Evolutionary conservation across 2,888 invertebrate species (phyloP).

Genomic region (Sarcophaga caerulescens): DNA sequence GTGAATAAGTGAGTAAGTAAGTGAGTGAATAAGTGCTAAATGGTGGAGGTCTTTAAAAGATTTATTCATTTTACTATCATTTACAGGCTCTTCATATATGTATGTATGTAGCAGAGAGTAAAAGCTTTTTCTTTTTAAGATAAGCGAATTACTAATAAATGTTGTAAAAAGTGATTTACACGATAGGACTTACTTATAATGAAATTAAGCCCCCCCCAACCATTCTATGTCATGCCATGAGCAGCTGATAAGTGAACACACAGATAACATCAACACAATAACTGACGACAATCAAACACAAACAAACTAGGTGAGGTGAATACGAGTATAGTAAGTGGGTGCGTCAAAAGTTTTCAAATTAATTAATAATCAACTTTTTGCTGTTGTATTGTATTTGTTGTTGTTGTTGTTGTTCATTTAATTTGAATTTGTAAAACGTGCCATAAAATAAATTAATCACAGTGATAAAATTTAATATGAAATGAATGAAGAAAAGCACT

Average conservation of each 20-base stretch:
- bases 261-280: neutral
- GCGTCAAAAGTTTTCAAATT: conserved; percentile 66
- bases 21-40: conserved; percentile 1
- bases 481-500: neutral
- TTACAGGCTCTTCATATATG: conserved; percentile 3
- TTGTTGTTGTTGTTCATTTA: neutral
- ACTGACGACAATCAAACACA: neutral
- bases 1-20: conserved; percentile 10
- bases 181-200: conserved; percentile 64
- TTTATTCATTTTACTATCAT: conserved; percentile 51
- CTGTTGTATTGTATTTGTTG: conserved; percentile 11
- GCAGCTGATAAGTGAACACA: neutral
- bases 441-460: conserved; percentile 67
- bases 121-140: neutral
- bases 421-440: conserved; percentile 51
- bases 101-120: neutral
- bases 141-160: conserved; percentile 62
- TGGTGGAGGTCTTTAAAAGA: conserved; percentile 8
- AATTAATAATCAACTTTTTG: conserved; percentile 57
- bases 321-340: conserved; percentile 60
- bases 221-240: conserved; percentile 53
- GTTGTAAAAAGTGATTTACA: conserved; percentile 66
- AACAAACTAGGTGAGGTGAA: conserved; percentile 49
- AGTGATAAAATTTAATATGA: conserved; percentile 46
- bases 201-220: conserved; percentile 66